Evolutionary conservation across 2,113 vertebrate species (phyloP), one percentile per base, ranked within the genome.

Genomic region (Anguilla rostrata): DNA sequence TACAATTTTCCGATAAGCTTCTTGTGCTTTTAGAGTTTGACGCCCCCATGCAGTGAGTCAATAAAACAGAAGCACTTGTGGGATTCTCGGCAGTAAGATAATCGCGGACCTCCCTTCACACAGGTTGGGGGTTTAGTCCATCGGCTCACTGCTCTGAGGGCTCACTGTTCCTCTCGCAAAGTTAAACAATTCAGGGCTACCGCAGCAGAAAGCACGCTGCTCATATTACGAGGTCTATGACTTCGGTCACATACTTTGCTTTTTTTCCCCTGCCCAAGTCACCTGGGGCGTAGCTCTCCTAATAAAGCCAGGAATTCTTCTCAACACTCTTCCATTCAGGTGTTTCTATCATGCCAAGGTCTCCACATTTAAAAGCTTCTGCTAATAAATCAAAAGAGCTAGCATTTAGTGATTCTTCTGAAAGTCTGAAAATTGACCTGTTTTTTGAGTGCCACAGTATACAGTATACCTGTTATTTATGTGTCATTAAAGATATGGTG

Each of bases 211-310:
- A 87, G 82, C 84, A 86, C 81, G 87, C 87, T 39, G 83, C 91
- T 93, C 91, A 57, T 83, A 85, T 93, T 93, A 92, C 91, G 92
- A 91, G 87, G 88, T 90, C 89, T 40, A 82, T 26, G 90, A 91
- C 88, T 91, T 90, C 84, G 91, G 87, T 90, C 89, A 85, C 88
- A 93, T 92, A 92, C 84, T 87, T 92, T 81, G 78, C 84, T 87
- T 90, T 90, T 91, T 82, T 60, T 18, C 53, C 34, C 46, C 75
- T 53, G 84, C 87, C 81, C 49, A 79, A 83, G 66, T 88, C 81
- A 88, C 84, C 88, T 87, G 56, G 83, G 82, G 89, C 87, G 87
- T 39, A 82, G n/a, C 78, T 57, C 82, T 3, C 2, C 57, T 86
- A 88, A 91, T 85, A 87, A 85, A 83, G 20, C 53, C 15, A 79